These are phyloP conservation scores for Trichopoda pennipes DNA, from an alignment of 2,888 invertebrate genomes.

Conservation along the genomic window DNA sequence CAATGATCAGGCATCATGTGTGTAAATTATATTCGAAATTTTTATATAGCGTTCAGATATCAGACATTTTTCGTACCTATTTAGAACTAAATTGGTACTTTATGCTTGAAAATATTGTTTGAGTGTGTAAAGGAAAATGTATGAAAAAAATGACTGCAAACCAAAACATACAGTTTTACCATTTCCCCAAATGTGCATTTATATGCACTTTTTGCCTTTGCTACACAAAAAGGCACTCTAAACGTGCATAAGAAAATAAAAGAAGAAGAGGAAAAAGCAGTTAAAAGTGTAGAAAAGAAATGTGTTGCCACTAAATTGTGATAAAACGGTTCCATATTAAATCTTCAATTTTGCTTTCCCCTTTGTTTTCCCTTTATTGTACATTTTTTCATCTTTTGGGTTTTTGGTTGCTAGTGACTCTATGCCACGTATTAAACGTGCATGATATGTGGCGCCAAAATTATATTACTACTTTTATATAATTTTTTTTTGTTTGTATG, in stretches of 20 bases:
- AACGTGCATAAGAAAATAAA: background rate
- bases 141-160: background rate
- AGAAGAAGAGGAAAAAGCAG: conserved; percentile 3
- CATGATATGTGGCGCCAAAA: conserved; percentile 67
- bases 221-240: background rate
- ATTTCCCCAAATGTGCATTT: conserved; percentile 26
- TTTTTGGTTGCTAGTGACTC: conserved; percentile 42
- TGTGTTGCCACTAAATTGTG: conserved; percentile 65
- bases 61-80: background rate
- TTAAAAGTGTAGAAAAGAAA: conserved; percentile 30
- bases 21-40: no score
- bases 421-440: conserved; percentile 60
- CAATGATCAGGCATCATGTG: no score
- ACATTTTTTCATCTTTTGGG: conserved; percentile 21
- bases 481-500: background rate
- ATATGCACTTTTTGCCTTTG: conserved; percentile 5
- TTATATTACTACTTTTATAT: conserved; percentile 34
- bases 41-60: background rate
- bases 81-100: background rate
- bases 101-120: background rate
- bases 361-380: background rate
- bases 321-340: conserved; percentile 64
- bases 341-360: conserved; percentile 47
- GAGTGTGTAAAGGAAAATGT: background rate
- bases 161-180: background rate